These are phyloP conservation scores for Neoniphon sammara DNA, from an alignment of 2,797 vertebrate species.

Conservation along the genomic window DNA sequence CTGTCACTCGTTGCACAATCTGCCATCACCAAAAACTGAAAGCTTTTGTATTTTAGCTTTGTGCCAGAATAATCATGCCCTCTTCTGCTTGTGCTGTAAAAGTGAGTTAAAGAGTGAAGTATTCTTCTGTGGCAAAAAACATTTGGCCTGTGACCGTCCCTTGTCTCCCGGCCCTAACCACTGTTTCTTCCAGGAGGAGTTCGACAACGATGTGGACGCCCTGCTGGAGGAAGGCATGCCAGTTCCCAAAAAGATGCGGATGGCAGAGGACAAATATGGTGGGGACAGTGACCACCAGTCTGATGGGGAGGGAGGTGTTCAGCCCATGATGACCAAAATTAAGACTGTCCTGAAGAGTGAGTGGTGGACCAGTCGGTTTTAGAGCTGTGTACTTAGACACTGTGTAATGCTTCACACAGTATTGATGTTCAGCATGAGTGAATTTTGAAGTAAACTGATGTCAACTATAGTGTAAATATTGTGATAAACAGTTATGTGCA, in stretches of 20 bases:
- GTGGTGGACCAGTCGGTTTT: conserved; percentile 61
- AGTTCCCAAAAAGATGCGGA: conserved; percentile 95
- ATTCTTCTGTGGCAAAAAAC: background rate
- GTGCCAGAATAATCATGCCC: too few species aligned
- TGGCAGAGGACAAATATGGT: conserved; percentile 88
- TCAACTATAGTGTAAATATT: too few species aligned
- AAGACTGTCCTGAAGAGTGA: conserved; percentile 99
- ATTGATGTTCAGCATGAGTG: too few species aligned
- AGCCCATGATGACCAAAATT: conserved; percentile 99
- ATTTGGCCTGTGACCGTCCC: conserved; percentile 22
- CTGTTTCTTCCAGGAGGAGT: conserved; percentile 91
- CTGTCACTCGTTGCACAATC: too few species aligned
- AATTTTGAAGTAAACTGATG: too few species aligned
- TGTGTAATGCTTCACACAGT: too few species aligned
- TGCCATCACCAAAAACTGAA: too few species aligned
- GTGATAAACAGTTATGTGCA: too few species aligned
- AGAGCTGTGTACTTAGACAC: background rate
- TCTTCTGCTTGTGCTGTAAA: too few species aligned
- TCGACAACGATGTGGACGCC: conserved; percentile 99
- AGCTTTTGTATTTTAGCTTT: too few species aligned
- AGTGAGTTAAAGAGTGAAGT: too few species aligned
- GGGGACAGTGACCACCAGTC: conserved; percentile 94
- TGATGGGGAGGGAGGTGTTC: conserved; percentile 94
- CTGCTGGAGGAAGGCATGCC: conserved; percentile 97
- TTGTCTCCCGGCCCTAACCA: conserved; percentile 65